A percentile compares a stretch with the other conserved stretches of the same genome.
These are phyloP conservation scores for Lucinisca nassula DNA, from an alignment of 2,888 invertebrate genomes.

Conservation along the genomic window DNA sequence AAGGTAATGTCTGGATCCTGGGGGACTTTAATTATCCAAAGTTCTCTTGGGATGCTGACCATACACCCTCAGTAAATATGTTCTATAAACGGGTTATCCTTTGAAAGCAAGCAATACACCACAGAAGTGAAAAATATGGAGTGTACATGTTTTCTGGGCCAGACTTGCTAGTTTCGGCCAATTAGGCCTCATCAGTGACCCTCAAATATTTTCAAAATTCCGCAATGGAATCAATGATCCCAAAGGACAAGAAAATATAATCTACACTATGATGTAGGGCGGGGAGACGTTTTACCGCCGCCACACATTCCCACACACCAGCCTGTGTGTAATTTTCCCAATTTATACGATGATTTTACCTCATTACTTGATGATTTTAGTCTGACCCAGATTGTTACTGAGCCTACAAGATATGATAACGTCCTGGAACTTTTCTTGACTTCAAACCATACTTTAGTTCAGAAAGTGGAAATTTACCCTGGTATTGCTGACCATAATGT, in stretches of 20 bases:
- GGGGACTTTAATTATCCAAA: conserved; percentile 27
- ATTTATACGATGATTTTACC: conserved; percentile 12
- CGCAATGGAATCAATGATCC: no score
- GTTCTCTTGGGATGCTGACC: conserved; percentile 18
- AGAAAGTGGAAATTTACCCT: neutral
- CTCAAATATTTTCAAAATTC: no score
- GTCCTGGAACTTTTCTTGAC: conserved; percentile 29
- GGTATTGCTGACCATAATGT: conserved; percentile 31
- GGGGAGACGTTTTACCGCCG: no score
- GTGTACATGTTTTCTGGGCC: no score
- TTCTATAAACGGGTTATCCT: no score
- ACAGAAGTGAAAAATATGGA: no score
- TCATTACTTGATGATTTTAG: conserved; percentile 27
- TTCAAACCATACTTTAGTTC: conserved; percentile 18
- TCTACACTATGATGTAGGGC: no score
- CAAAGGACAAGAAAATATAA: no score
- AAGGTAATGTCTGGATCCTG: conserved; percentile 30
- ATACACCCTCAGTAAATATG: no score
- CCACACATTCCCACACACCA: neutral
- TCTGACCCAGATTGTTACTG: conserved; percentile 18
- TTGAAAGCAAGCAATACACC: no score
- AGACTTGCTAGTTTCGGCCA: no score
- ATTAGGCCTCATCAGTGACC: no score
- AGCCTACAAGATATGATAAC: conserved; percentile 23
- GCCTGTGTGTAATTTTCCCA: neutral